Base-by-base conservation (phyloP, 1,140 invertebrate genomes). In the Leguminivora glycinivorella region DNA sequence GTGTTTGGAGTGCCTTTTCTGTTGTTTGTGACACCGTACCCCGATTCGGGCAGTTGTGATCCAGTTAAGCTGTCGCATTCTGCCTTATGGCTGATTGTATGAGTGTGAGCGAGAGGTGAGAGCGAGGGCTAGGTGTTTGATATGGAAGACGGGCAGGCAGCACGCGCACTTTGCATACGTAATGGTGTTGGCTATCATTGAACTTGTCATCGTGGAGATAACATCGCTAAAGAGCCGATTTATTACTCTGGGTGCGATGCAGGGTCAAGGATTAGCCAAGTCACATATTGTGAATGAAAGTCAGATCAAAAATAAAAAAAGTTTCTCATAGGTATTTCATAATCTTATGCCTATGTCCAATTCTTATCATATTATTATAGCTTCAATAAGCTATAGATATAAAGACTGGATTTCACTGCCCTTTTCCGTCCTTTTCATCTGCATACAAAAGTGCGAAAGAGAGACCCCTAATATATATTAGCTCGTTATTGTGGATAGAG, bases 1-100 rank as follows among this genome's bases (percentile, higher is more conserved):
- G 12, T 60, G 25, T 70, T 71, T 71, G 66, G 74, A 79, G 78
- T 80, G 80, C 85, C 86, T 89, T 89, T 90, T 90, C 86, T 90
- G 87, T 89, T 89, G 89, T 89, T 91, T 90, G 87, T 91, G 89
- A 90, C 88, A 90, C 87, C 85, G 76, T 90, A 84, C 87, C 89
- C 86, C 85, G 84, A 86, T 85, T 89, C 71, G 75, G 72, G 73
- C 77, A 79, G 73, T 71, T 74, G 70, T 87, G 85, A 84, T 89
- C 82, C 79, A 87, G 78, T 79, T 85, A 67, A 67, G 75, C 40
- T 72, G 73, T 89, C 82, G 70, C 75, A 79, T 31, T 85, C 73
- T 67, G 26, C 29, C 76, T 3, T 52, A 72, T 75, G 63, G 19
- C 4, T 58, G 12, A 26, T 70, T 38, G 4, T 63, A 19, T 9